Conservation (phyloP, 2,888 invertebrate species). For the Drosophila birchii region DNA sequence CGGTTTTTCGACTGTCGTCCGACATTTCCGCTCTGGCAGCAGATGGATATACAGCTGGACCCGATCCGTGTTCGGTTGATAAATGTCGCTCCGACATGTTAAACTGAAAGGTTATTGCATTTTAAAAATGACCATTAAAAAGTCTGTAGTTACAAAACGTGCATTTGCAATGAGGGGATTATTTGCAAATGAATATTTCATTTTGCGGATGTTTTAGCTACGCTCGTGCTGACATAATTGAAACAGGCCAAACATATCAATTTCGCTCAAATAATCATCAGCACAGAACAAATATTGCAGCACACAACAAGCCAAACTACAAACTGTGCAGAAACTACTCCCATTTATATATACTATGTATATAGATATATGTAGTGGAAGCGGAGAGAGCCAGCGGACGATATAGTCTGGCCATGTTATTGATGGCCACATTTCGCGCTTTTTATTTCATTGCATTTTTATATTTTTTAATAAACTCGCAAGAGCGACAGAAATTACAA, state of each 20-base stretch:
- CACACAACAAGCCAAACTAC: conserved; percentile 10
- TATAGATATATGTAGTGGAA: not conserved
- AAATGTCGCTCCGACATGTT: conserved; percentile 31
- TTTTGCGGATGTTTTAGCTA: conserved; percentile 4
- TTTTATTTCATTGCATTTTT: conserved; percentile 59
- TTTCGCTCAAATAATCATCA: conserved; percentile 31
- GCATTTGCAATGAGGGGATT: conserved; percentile 25
- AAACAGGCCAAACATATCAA: conserved; percentile 24
- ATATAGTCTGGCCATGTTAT: conserved; percentile 36
- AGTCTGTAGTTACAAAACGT: conserved; percentile 13
- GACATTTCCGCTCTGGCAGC: conserved; percentile 29
- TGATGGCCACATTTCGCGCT: conserved; percentile 39
- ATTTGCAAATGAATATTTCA: conserved; percentile 30
- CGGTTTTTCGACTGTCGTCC: conserved; percentile 22
- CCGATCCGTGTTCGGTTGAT: conserved; percentile 21
- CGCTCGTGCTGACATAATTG: conserved; percentile 34
- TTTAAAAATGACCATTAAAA: conserved; percentile 31
- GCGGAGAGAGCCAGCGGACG: conserved; percentile 14
- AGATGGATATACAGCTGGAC: conserved; percentile 29
- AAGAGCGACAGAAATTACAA: conserved; percentile 56
- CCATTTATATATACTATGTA: conserved; percentile 1
- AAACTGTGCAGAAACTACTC: conserved; percentile 18
- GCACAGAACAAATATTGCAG: conserved; percentile 25
- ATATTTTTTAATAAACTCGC: conserved; percentile 63
- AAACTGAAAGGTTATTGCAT: conserved; percentile 29